Evolutionary conservation across 1,140 invertebrate genomes (phyloP).

Genomic region (Philopotamus ludificatus): DNA sequence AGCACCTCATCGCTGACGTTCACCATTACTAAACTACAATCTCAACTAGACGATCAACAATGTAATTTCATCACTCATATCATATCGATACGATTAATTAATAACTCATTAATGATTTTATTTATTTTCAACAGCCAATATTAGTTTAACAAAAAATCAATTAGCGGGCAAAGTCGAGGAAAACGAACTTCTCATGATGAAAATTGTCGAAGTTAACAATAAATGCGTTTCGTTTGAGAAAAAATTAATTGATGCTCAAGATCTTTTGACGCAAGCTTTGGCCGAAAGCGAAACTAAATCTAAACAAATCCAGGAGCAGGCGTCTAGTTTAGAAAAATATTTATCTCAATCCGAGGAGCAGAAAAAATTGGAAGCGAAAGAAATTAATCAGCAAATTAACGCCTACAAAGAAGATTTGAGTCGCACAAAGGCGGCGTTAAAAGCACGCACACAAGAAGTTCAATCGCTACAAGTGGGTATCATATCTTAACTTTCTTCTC

Average conservation of each 20-base stretch:
- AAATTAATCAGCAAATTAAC: conserved; percentile 45
- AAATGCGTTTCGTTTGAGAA: conserved; percentile 52
- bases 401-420: conserved; percentile 43
- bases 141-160: conserved; percentile 53
- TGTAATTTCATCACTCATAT: conserved; percentile 19
- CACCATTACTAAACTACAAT: conserved; percentile 36
- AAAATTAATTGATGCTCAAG: conserved; percentile 48
- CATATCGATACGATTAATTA: background rate
- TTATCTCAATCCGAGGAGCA: conserved; percentile 48
- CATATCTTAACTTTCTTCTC: too few species aligned
- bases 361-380: conserved; percentile 45
- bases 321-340: conserved; percentile 43
- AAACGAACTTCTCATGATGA: conserved; percentile 54
- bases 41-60: conserved; percentile 39
- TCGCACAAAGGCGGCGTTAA: conserved; percentile 40
- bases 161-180: conserved; percentile 56
- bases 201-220: conserved; percentile 52
- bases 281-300: conserved; percentile 36
- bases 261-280: conserved; percentile 18
- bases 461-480: conserved; percentile 34
- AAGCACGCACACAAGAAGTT: conserved; percentile 30
- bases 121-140: conserved; percentile 44
- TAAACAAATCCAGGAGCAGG: conserved; percentile 33
- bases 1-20: conserved; percentile 35
- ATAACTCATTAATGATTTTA: conserved; percentile 2